Evolutionary conservation across 2,888 invertebrate species (phyloP).

Genomic region (Drosophila longiperda): DNA sequence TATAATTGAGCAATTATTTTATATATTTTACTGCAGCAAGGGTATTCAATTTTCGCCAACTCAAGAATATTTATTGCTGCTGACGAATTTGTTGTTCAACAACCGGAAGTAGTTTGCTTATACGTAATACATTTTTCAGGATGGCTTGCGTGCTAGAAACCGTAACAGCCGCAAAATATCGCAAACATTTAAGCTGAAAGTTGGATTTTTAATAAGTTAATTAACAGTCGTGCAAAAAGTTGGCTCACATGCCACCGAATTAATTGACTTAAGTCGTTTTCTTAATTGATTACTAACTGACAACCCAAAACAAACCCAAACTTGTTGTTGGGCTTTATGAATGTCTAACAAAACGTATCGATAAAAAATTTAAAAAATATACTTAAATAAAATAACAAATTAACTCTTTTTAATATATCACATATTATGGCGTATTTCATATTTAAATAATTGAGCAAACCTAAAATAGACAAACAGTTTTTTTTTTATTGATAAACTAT

Average conservation of each 20-base stretch:
- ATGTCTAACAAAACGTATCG: background rate
- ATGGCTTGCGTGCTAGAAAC: slow-evolving; percentile 63
- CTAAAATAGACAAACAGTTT: background rate
- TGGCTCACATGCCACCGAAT: slow-evolving; percentile 8
- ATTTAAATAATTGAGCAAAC: background rate
- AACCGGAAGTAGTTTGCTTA: slow-evolving; percentile 75
- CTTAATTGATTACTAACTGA: slow-evolving; percentile 24
- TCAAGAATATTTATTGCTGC: background rate
- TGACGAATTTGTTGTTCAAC: slow-evolving; percentile 17
- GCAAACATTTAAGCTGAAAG: slow-evolving; percentile 44
- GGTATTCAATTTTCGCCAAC: background rate
- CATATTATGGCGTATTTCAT: background rate
- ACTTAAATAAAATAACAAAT: background rate
- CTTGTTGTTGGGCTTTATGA: background rate
- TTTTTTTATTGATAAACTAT: background rate
- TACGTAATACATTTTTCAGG: slow-evolving; percentile 69
- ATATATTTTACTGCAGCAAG: background rate
- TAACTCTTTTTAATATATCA: background rate
- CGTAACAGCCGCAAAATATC: slow-evolving; percentile 54
- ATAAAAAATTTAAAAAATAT: background rate
- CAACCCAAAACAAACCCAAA: slow-evolving; percentile 8
- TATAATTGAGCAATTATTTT: background rate
- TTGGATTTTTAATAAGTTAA: slow-evolving; percentile 59
- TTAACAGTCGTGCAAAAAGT: slow-evolving; percentile 32
- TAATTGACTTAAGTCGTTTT: background rate